Percentiles rank a stretch among this genome's conserved stretches.
phyloP scores from a whole-genome alignment of 2,888 invertebrate species.

The Leuctra nigra region DNA sequence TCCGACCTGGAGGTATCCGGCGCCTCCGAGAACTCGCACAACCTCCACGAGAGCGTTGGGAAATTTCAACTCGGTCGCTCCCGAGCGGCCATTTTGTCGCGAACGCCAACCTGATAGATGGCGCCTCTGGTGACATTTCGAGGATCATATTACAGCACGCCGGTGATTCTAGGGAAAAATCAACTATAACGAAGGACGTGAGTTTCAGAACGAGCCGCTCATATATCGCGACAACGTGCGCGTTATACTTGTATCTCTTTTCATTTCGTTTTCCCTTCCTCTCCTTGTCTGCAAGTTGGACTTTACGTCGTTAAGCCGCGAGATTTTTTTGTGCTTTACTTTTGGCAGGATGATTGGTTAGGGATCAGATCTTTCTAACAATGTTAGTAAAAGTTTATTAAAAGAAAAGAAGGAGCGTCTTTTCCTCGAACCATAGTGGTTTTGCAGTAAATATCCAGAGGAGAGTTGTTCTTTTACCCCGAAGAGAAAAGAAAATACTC shows the following conservation, averaged over 20 bases:
- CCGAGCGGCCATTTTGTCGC: neutral
- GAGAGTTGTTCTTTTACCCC: too few species aligned
- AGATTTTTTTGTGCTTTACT: neutral
- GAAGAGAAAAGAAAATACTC: too few species aligned
- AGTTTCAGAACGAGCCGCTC: too few species aligned
- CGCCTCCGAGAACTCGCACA: neutral
- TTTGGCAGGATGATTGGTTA: neutral
- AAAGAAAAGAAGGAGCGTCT: neutral
- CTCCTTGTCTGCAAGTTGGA: neutral
- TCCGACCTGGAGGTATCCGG: neutral
- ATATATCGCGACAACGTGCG: too few species aligned
- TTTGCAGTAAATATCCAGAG: too few species aligned
- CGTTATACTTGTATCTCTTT: too few species aligned
- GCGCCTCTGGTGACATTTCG: neutral
- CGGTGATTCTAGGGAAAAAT: too few species aligned
- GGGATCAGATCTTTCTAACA: neutral
- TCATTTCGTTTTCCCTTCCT: neutral
- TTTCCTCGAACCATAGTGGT: too few species aligned
- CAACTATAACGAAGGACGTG: too few species aligned
- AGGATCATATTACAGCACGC: too few species aligned
- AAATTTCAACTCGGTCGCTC: neutral
- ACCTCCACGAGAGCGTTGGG: neutral
- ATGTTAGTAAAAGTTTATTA: conserved; percentile 1
- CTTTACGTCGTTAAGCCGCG: conserved; percentile 4
- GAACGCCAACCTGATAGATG: neutral